Evolutionary conservation across 1,140 invertebrate genomes (phyloP).

Genomic region (Drosophila chauvacae): DNA sequence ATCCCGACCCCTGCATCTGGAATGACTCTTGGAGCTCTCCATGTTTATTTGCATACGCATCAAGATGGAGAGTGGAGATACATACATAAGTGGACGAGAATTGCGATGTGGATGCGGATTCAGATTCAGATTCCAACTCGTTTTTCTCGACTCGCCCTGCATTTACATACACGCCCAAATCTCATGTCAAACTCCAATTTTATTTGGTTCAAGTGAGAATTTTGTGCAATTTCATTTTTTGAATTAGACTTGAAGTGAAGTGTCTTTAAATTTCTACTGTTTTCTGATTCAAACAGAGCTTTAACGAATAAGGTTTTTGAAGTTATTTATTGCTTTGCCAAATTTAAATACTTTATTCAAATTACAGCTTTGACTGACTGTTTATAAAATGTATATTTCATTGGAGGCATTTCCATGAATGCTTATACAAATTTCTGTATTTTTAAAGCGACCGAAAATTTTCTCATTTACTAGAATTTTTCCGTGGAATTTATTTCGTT

Average conservation of each 20-base stretch:
- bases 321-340: neutral
- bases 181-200: slow-evolving; percentile 51
- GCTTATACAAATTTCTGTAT: neutral
- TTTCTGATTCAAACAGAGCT: too few relatives aligned
- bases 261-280: slow-evolving; percentile 11
- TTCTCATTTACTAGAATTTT: neutral
- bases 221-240: slow-evolving; percentile 40
- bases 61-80: slow-evolving; percentile 35
- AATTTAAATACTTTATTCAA: neutral
- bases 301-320: too few relatives aligned
- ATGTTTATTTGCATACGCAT: slow-evolving; percentile 65
- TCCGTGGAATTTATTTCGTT: slow-evolving; percentile 18
- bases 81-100: slow-evolving; percentile 44
- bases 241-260: slow-evolving; percentile 4
- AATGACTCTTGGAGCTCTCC: slow-evolving; percentile 38
- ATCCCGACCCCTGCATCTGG: slow-evolving; percentile 23
- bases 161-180: slow-evolving; percentile 58
- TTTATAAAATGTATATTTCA: neutral
- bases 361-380: neutral
- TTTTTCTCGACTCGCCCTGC: slow-evolving; percentile 17
- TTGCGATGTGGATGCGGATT: slow-evolving; percentile 23
- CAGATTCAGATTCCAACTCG: slow-evolving; percentile 28
- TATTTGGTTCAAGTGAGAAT: slow-evolving; percentile 45
- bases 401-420: neutral
- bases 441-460: neutral